Evolutionary conservation across 2,113 vertebrate species (phyloP), one percentile per base, ranked within the genome.

Genomic region (Scomber colias): DNA sequence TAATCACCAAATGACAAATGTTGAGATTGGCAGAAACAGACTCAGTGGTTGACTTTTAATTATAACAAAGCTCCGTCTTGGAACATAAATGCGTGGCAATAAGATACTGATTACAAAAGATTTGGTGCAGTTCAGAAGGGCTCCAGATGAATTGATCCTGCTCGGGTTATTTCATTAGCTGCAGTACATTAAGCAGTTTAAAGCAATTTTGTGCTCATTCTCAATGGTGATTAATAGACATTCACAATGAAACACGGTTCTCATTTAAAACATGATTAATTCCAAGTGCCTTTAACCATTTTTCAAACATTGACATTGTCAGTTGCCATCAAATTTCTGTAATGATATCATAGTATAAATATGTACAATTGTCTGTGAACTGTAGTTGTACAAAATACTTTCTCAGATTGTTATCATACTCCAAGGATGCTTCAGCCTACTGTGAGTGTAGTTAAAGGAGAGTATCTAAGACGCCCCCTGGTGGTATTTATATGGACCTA

Each of bases 391-490:
- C 31, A 8, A 14, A 27, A 62, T 17, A 40, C 11, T 53, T 4
- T 11, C 2, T 53, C 14, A 13, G 11, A 15, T 5, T 1, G 19
- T 57, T 21, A 27, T 35, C 15, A 54, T 4, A 11, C 27, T 45
- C 19, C 19, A 11, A 14, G 62, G 11, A 21, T 24, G 8, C 8
- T 12, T 51, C 14, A 69, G 1, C 10, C 31, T 45, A 27, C 9
- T 63, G 51, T 2, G 19, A 21, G 5, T 57, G 24, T n/a, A n/a
- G 4, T 6, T 21, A 14, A 27, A 12, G 11, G 17, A 66, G 31
- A 59, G 40, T 4, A 27, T 68, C 66, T 75, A 3, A 87, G 62
- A 79, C n/a, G 76, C 86, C 90, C 82, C 83, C 92, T 89, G 63
- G 86, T 92, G 92, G 88, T 19, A 59, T 17, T 59, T 44, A 55